Evolutionary conservation across 2,888 invertebrate species (phyloP).

Genomic region (Drosophila merina): DNA sequence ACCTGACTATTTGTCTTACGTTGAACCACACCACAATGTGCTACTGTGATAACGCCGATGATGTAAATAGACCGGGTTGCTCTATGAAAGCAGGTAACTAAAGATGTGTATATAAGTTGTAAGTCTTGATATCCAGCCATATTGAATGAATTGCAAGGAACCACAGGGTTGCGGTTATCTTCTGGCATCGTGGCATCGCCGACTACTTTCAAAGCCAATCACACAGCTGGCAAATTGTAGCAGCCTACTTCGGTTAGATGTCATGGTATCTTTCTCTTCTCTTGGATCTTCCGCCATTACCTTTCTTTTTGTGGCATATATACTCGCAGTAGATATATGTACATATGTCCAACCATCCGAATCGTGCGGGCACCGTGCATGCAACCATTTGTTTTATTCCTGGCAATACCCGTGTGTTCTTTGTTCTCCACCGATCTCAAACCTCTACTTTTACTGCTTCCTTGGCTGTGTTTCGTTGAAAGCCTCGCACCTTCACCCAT

Average conservation of each 20-base stretch:
- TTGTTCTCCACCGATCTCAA: conserved; percentile 45
- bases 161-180: conserved; percentile 70
- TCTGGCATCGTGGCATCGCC: conserved; percentile 62
- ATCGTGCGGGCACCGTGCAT: conserved; percentile 61
- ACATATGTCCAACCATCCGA: conserved; percentile 37
- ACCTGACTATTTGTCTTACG: conserved; percentile 84
- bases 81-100: conserved; percentile 87
- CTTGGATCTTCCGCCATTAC: conserved; percentile 54
- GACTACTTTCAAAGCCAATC: conserved; percentile 69
- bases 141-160: conserved; percentile 72
- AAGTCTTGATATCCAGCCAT: conserved; percentile 58
- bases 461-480: conserved; percentile 55
- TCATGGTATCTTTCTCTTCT: conserved; percentile 52
- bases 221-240: conserved; percentile 65
- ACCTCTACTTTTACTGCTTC: conserved; percentile 54
- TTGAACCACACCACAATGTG: conserved; percentile 86
- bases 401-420: conserved; percentile 58
- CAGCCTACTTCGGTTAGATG: conserved; percentile 67
- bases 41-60: conserved; percentile 85
- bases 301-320: conserved; percentile 49
- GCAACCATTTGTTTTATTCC: conserved; percentile 54
- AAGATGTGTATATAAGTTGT: conserved; percentile 69
- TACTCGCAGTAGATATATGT: conserved; percentile 37
- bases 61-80: conserved; percentile 85
- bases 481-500: conserved; percentile 59